Percentiles rank a stretch among this genome's conserved stretches.
Evolutionary conservation across 1,140 invertebrate genomes (phyloP).

Genomic region (Nilaparvata lugens): DNA sequence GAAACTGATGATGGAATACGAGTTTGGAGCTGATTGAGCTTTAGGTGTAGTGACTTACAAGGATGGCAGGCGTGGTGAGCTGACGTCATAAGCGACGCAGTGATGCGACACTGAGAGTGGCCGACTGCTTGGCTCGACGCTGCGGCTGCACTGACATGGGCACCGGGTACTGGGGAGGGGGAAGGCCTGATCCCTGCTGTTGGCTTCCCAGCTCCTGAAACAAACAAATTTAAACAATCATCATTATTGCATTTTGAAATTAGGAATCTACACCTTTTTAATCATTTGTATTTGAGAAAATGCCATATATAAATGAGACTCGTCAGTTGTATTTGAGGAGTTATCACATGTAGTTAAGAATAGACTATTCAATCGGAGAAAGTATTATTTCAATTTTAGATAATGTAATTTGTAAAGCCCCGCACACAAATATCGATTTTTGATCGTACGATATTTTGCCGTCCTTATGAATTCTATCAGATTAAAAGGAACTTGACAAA

Average conservation of each 20-base stretch:
- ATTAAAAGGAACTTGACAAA: no score
- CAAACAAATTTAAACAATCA: slow-evolving; percentile 43
- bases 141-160: slow-evolving; percentile 72
- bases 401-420: no score
- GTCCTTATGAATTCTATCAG: no score
- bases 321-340: neutral
- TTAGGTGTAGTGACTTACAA: no score
- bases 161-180: slow-evolving; percentile 42
- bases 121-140: slow-evolving; percentile 54
- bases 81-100: slow-evolving; percentile 37
- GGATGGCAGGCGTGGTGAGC: no score
- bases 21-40: no score
- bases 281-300: slow-evolving; percentile 11
- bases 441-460: no score
- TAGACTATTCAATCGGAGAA: neutral
- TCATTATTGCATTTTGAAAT: slow-evolving; percentile 12
- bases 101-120: slow-evolving; percentile 44
- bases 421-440: no score
- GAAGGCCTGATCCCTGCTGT: slow-evolving; percentile 47
- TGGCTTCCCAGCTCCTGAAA: slow-evolving; percentile 47
- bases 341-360: no score
- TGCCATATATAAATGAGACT: slow-evolving; percentile 1
- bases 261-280: slow-evolving; percentile 26
- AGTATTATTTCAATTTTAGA: no score
- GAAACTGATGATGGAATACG: no score